Base-by-base conservation (phyloP, 2,113 vertebrate genomes). In the Lepisosteus oculatus region DNA sequence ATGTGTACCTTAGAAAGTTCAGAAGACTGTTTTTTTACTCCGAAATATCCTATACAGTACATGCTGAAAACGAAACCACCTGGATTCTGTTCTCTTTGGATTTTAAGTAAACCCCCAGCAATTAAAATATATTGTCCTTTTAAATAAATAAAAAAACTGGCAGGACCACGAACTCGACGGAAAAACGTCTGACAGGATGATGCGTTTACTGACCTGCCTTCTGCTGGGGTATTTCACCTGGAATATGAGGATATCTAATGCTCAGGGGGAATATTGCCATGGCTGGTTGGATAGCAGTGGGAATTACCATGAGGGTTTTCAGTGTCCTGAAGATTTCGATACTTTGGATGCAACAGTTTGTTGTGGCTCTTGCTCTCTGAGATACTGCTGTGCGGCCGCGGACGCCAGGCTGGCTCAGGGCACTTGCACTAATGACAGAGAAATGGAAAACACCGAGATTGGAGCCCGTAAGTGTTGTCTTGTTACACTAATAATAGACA, bases 301-400 rank as follows among this genome's bases (percentile, higher is more conserved):
- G 71, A 93, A 92, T 82, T 93, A 94, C 80, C 94, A 96, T 47
- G 96, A 95, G 0, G 97, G 97, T 6, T 98, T 99, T 84, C 95
- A 95, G 84, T 99, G 97, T 83, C 97, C 97, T 6, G 97, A 99
- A 91, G 93, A 94, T 86, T 95, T 97, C 84, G 97, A 99, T 83
- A 93, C 94, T 6, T 78, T 78, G 83, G 93, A 95, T 81, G 97
- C 97, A 77, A 95, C 94, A 15, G 96, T 97, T 84, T 99, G 97
- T 89, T 99, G 97, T 84, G 96, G 97, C 63, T 95, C 93, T 6
- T 99, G 97, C 87, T 81, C 93, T 3, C 89, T 98, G 77, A 93
- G 96, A 56, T 98, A 98, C 73, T 99, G 97, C 85, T 99, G 97
- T 87, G 96, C 96, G 0, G 93, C 95, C 9, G 85, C 81, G 54